Evolutionary conservation across 2,888 invertebrate genomes (phyloP).

Genomic region (Lagria hirta): DNA sequence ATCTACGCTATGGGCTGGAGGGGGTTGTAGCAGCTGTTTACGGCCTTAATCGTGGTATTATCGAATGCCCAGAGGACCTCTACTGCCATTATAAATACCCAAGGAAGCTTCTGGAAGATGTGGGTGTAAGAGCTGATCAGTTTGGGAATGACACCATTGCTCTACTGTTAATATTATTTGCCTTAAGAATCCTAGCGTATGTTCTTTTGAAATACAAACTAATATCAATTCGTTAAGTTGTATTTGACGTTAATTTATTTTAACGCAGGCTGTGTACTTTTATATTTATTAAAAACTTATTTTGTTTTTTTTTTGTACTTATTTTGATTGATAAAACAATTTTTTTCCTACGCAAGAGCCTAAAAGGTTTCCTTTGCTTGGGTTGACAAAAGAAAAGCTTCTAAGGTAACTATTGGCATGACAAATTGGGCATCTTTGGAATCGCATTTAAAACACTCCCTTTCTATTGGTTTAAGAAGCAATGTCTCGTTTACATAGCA

Average conservation of each 20-base stretch:
- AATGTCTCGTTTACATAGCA: no score
- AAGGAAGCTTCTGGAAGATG: slow-evolving; percentile 75
- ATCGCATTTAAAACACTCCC: no score
- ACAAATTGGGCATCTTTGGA: no score
- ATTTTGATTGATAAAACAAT: not conserved
- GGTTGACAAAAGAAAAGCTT: no score
- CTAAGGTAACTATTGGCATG: no score
- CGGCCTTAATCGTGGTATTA: slow-evolving; percentile 70
- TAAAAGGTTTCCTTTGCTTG: no score
- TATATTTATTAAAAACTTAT: slow-evolving; percentile 25
- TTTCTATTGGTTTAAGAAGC: no score
- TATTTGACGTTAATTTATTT: slow-evolving; percentile 11
- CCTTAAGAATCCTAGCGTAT: slow-evolving; percentile 68
- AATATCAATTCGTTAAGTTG: slow-evolving; percentile 62
- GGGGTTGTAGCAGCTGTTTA: slow-evolving; percentile 84
- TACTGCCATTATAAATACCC: slow-evolving; percentile 88
- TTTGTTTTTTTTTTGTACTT: slow-evolving; percentile 5
- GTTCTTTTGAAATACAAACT: slow-evolving; percentile 78
- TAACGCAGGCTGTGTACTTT: slow-evolving; percentile 26
- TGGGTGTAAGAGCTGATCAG: slow-evolving; percentile 77
- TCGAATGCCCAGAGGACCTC: slow-evolving; percentile 72
- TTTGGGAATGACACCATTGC: slow-evolving; percentile 83
- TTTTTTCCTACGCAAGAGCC: no score
- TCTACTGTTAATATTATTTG: slow-evolving; percentile 66
- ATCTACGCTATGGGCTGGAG: slow-evolving; percentile 87